Conservation (phyloP, 1,140 invertebrate species). For the Drosophila asahinai region DNA sequence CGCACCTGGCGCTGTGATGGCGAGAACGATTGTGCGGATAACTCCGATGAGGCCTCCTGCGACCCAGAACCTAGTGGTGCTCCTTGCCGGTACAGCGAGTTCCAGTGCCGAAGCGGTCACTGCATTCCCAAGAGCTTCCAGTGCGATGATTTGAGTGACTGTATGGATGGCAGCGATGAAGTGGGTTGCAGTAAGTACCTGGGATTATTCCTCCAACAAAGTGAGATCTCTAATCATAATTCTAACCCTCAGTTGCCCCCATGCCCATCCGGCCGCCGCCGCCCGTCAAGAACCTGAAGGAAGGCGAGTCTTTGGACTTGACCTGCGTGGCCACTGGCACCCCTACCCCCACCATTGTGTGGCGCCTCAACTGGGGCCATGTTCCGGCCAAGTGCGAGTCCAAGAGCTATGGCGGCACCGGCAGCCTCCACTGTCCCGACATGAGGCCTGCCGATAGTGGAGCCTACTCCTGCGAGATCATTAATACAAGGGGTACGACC, state of each 20-base stretch:
- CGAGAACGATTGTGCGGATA: slow-evolving; percentile 97
- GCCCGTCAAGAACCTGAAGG: slow-evolving; percentile 88
- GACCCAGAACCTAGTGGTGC: slow-evolving; percentile 87
- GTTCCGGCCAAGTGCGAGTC: slow-evolving; percentile 94
- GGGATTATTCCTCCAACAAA: too few species aligned
- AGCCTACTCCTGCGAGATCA: slow-evolving; percentile 98
- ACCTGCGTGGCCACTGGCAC: slow-evolving; percentile 95
- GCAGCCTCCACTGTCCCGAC: slow-evolving; percentile 92
- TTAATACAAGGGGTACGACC: slow-evolving; percentile 93
- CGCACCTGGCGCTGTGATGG: slow-evolving; percentile 96
- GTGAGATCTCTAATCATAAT: too few species aligned
- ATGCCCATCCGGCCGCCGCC: slow-evolving; percentile 89
- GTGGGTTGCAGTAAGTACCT: slow-evolving; percentile 90
- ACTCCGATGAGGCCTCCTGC: slow-evolving; percentile 92
- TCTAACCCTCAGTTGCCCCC: too few species aligned
- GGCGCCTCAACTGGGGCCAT: slow-evolving; percentile 99
- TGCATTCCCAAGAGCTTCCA: slow-evolving; percentile 97
- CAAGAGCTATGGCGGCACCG: slow-evolving; percentile 91
- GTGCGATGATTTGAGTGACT: slow-evolving; percentile 96
- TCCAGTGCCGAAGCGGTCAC: slow-evolving; percentile 92
- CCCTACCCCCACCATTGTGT: slow-evolving; percentile 96
- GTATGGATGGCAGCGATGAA: slow-evolving; percentile 95
- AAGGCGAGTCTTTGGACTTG: slow-evolving; percentile 91
- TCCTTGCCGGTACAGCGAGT: slow-evolving; percentile 92
- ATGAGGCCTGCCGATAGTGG: slow-evolving; percentile 93